Evolutionary conservation across 2,113 vertebrate genomes (phyloP).

Genomic region (Ovis canadensis): DNA sequence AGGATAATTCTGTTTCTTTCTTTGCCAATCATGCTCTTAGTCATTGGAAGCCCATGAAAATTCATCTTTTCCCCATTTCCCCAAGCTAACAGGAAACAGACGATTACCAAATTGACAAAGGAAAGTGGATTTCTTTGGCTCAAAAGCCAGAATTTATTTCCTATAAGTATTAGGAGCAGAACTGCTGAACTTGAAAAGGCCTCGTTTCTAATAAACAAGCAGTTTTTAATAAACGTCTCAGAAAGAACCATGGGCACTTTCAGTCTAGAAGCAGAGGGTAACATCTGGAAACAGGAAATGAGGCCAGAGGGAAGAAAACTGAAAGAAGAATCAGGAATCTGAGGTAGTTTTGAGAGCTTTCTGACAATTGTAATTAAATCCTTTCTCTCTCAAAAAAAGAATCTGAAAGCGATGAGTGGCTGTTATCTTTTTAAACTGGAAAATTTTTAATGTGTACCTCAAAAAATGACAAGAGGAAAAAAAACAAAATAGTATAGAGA

Average conservation of each 20-base stretch:
- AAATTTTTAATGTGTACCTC: background rate
- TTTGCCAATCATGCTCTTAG: background rate
- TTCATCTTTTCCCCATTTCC: background rate
- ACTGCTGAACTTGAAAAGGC: background rate
- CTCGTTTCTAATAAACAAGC: background rate
- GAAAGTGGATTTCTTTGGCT: background rate
- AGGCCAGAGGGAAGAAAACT: background rate
- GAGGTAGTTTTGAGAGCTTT: background rate
- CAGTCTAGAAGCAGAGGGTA: background rate
- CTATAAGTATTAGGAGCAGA: background rate
- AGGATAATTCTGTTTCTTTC: background rate
- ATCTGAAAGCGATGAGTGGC: background rate
- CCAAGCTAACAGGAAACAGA: background rate
- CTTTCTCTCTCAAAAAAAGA: background rate
- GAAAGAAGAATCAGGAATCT: background rate
- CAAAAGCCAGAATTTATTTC: background rate
- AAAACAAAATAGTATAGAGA: accelerated
- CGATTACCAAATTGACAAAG: background rate
- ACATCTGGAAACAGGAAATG: background rate
- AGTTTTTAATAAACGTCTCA: background rate
- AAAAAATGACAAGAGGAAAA: accelerated
- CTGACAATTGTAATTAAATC: background rate
- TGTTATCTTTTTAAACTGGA: background rate
- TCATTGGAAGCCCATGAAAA: background rate
- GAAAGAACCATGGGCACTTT: background rate